Percentiles rank a stretch among this genome's conserved stretches.
Evolutionary conservation across 2,888 invertebrate species (phyloP).

Genomic region (Netelia fuscicornis): DNA sequence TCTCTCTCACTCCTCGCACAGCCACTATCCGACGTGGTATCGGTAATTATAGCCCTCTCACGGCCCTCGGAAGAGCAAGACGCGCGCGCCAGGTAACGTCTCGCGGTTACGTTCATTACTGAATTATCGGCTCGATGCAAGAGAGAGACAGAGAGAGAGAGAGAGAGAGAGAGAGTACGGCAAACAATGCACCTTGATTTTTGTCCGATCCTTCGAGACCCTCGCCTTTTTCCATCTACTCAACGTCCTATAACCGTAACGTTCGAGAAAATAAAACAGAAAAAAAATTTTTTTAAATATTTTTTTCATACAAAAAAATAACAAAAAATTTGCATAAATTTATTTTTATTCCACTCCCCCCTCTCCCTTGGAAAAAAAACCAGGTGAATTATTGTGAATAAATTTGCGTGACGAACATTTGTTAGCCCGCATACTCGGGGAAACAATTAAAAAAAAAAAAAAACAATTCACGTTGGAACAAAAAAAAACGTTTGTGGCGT

Average conservation of each 20-base stretch:
- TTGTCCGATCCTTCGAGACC: slow-evolving; percentile 70
- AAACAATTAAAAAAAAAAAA: not conserved
- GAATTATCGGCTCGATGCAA: slow-evolving; percentile 81
- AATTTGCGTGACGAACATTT: not conserved
- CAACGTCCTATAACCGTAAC: no score
- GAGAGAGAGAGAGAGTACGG: slow-evolving; percentile 71
- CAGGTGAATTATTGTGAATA: not conserved
- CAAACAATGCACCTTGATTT: slow-evolving; percentile 80
- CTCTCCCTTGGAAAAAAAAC: no score
- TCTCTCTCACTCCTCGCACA: slow-evolving; percentile 64
- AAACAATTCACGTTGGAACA: not conserved
- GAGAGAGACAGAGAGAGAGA: slow-evolving; percentile 46
- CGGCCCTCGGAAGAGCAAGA: slow-evolving; percentile 62
- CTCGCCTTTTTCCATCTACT: slow-evolving; percentile 34
- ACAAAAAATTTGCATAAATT: not conserved
- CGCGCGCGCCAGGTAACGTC: slow-evolving; percentile 77
- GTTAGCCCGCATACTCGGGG: not conserved
- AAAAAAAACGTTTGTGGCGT: slow-evolving; percentile 8
- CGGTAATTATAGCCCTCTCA: slow-evolving; percentile 84
- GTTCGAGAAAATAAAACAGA: not conserved
- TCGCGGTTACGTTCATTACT: slow-evolving; percentile 83
- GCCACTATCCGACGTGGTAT: slow-evolving; percentile 83
- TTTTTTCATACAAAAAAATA: not conserved
- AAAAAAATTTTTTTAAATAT: not conserved
- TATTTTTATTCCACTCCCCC: not conserved